phyloP scores from a whole-genome alignment of 2,797 vertebrate species.

The Coracias cyanogaster region DNA sequence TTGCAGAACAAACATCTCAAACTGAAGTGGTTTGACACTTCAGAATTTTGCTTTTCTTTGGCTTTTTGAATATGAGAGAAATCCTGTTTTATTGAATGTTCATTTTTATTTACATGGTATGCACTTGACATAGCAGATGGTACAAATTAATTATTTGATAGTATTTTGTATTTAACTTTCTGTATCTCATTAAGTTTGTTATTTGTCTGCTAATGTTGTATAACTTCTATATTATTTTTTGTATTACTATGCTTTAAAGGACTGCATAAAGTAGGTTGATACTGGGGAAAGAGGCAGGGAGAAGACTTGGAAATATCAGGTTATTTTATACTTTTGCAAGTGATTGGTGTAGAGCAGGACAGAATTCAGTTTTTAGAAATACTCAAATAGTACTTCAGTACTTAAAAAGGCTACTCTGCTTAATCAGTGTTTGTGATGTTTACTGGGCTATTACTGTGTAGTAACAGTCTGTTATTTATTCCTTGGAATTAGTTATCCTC shows the following conservation, averaged over 20 bases:
- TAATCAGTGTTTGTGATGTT: background rate
- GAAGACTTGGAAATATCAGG: background rate
- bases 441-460: background rate
- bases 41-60: background rate
- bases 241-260: background rate
- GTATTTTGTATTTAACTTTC: background rate
- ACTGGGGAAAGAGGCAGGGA: fast-evolving
- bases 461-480: background rate
- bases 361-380: background rate
- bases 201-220: background rate
- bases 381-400: background rate
- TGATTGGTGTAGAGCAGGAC: background rate
- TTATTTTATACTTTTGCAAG: background rate
- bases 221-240: background rate
- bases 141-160: background rate
- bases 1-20: background rate
- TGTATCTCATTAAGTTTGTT: background rate
- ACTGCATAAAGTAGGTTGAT: background rate
- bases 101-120: background rate
- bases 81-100: background rate
- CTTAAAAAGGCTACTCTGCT: background rate
- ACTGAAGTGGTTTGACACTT: background rate
- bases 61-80: background rate
- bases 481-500: background rate
- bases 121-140: background rate